Evolutionary conservation across 2,113 vertebrate genomes (phyloP).

Genomic region (Camelus bactrianus): DNA sequence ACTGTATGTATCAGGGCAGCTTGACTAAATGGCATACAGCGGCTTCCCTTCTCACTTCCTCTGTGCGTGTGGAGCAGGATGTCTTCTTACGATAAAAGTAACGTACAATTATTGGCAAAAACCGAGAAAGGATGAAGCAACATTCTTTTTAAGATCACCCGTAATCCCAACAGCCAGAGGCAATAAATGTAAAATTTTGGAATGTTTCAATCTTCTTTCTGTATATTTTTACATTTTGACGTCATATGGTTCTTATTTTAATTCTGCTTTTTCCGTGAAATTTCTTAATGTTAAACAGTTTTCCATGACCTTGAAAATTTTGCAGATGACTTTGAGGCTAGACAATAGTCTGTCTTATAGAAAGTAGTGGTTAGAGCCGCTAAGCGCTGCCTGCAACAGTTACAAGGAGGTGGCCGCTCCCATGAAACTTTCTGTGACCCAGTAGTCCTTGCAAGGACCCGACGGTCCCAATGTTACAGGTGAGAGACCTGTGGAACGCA

Average conservation of each 20-base stretch:
- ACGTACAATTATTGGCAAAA: neutral
- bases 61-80: neutral
- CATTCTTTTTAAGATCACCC: neutral
- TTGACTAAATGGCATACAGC: neutral
- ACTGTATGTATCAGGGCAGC: accelerated
- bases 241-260: neutral
- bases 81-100: neutral
- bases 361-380: accelerated
- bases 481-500: neutral
- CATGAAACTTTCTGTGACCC: accelerated
- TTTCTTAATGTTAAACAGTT: neutral
- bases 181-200: accelerated
- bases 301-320: neutral
- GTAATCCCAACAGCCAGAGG: neutral
- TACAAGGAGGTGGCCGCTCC: accelerated
- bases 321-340: neutral
- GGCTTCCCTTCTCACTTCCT: neutral
- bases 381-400: accelerated
- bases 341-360: accelerated
- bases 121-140: neutral
- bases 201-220: neutral
- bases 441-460: accelerated
- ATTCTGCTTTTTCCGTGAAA: neutral
- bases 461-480: accelerated
- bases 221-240: neutral